A percentile compares a stretch with the other conserved stretches of the same genome.
Evolutionary conservation across 2,888 invertebrate species (phyloP).

Genomic region (Helicoverpa assulta): DNA sequence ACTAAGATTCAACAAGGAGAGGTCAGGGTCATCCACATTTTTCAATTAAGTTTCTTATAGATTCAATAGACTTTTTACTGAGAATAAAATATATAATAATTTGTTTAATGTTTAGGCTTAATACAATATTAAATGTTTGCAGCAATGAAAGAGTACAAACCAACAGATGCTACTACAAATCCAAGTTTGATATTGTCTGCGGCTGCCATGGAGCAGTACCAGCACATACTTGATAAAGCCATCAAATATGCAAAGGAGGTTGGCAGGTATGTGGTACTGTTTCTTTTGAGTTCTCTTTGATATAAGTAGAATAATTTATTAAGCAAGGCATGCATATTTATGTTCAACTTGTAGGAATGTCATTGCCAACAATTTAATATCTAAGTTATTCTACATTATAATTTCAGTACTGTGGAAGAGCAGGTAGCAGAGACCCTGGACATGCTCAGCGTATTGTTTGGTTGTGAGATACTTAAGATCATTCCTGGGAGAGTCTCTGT

Average conservation of each 20-base stretch:
- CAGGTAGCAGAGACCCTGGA: slow-evolving; percentile 96
- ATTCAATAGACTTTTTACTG: too few species aligned
- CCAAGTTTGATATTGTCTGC: slow-evolving; percentile 99
- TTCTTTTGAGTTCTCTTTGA: neutral
- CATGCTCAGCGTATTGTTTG: slow-evolving; percentile 98
- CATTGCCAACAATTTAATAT: neutral
- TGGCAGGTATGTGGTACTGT: slow-evolving; percentile 76
- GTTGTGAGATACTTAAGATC: slow-evolving; percentile 98
- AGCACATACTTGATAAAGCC: slow-evolving; percentile 96
- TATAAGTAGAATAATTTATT: neutral
- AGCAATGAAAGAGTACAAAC: slow-evolving; percentile 99
- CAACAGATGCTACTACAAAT: slow-evolving; percentile 99
- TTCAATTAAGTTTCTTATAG: too few species aligned
- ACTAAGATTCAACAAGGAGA: too few species aligned
- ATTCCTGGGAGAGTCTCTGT: slow-evolving; percentile 99
- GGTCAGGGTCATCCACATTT: too few species aligned
- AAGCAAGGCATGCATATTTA: neutral
- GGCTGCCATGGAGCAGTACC: slow-evolving; percentile 98
- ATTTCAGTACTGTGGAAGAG: slow-evolving; percentile 91
- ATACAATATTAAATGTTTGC: slow-evolving; percentile 56
- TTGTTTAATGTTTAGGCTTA: neutral
- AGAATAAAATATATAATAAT: neutral
- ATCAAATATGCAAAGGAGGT: slow-evolving; percentile 94
- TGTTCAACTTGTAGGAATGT: neutral
- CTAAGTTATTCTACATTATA: neutral